These are phyloP conservation scores for Danio albolineatus DNA, from an alignment of 2,797 vertebrate genomes.

Conservation along the genomic window DNA sequence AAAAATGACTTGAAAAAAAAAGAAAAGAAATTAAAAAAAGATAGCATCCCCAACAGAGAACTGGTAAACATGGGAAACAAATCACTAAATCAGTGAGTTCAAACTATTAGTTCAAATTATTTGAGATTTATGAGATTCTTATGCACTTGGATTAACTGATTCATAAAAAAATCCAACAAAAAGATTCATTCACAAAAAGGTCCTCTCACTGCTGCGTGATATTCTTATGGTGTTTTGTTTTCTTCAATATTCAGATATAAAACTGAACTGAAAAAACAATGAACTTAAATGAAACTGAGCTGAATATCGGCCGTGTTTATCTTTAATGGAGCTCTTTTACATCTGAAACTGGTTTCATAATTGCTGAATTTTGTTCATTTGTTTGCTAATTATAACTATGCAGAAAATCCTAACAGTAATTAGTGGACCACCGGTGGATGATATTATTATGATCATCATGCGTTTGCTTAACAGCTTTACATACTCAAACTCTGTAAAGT, in stretches of 20 bases:
- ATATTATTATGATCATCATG: no score
- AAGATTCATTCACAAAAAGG: no score
- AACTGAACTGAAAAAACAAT: not conserved
- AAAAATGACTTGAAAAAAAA: no score
- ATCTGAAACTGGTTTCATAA: no score
- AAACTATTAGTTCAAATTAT: not conserved
- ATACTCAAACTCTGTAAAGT: no score
- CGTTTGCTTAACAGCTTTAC: no score
- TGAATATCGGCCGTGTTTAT: not conserved
- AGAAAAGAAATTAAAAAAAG: no score
- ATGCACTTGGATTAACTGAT: not conserved
- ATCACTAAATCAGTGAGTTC: not conserved
- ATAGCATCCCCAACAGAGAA: not conserved
- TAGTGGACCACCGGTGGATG: no score
- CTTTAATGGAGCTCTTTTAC: not conserved
- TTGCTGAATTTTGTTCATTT: not conserved
- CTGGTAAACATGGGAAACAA: not conserved
- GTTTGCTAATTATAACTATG: no score
- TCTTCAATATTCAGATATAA: not conserved
- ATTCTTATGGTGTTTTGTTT: not conserved
- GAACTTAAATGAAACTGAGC: not conserved
- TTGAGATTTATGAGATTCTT: not conserved
- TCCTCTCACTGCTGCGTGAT: no score
- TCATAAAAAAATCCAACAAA: not conserved
- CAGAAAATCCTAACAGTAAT: no score